Evolutionary conservation across 2,888 invertebrate genomes (phyloP).

Genomic region (Cerceris rybyensis): DNA sequence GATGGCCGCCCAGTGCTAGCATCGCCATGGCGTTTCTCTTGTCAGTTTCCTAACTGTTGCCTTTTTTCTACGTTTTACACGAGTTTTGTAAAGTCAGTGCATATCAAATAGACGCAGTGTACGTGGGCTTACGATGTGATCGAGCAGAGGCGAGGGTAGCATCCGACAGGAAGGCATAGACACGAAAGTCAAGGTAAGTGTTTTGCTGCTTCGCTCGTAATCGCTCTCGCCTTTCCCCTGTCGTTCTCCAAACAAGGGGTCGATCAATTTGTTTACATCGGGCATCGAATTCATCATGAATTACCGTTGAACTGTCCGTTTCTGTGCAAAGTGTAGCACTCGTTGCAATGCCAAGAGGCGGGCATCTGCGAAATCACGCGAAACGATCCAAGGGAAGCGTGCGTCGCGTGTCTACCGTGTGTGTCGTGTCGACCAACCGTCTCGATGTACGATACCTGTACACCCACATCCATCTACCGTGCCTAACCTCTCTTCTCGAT

Average conservation of each 20-base stretch:
- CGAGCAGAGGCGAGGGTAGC: constrained; percentile 20
- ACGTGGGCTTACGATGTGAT: constrained; percentile 65
- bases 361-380: not conserved
- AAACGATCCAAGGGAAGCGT: not conserved
- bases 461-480: not conserved
- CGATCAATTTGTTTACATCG: constrained; percentile 61
- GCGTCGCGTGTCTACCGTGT: not conserved
- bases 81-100: constrained; percentile 60
- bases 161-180: constrained; percentile 24
- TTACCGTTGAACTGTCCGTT: not conserved
- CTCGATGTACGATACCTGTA: not conserved
- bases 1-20: constrained; percentile 78
- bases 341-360: not conserved
- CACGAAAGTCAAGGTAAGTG: constrained; percentile 66
- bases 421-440: not conserved
- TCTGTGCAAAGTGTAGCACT: not conserved
- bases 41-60: constrained; percentile 74
- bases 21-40: constrained; percentile 77
- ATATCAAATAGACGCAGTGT: constrained; percentile 52
- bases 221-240: constrained; percentile 37
- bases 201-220: constrained; percentile 41
- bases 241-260: constrained; percentile 50
- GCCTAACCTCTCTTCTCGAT: not conserved
- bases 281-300: constrained; percentile 8
- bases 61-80: constrained; percentile 75